Evolutionary conservation across 2,797 vertebrate genomes (phyloP).

Genomic region (Pachyuromys duprasi): DNA sequence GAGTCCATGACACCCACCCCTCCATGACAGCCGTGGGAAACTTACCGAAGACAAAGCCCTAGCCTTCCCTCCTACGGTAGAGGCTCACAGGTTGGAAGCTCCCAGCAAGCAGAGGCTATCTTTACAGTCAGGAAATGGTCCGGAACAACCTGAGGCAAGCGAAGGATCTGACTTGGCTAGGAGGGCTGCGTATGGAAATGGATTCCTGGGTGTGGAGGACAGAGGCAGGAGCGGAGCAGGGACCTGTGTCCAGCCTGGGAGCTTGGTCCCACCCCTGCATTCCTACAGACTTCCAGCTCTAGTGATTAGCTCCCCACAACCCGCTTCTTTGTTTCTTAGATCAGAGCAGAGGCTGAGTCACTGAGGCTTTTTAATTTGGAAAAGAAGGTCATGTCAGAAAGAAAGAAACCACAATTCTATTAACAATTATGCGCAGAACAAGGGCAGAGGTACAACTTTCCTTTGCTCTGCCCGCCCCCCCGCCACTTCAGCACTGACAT

Average conservation of each 20-base stretch:
- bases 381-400: constrained; percentile 74
- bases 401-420: constrained; percentile 74
- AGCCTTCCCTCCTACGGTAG: not conserved
- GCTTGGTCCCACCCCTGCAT: not conserved
- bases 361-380: constrained; percentile 72
- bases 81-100: not conserved
- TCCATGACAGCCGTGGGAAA: not conserved
- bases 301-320: not conserved
- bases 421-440: constrained; percentile 61
- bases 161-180: accelerated
- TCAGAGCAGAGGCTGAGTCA: constrained; percentile 63
- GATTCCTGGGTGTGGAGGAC: not conserved
- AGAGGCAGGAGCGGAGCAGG: not conserved
- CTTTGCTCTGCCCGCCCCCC: constrained; percentile 3
- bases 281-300: not conserved
- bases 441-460: constrained; percentile 65
- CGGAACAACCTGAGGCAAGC: not conserved
- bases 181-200: not conserved
- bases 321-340: constrained; percentile 32
- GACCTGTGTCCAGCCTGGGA: not conserved
- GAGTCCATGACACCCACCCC: not conserved
- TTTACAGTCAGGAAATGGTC: not conserved
- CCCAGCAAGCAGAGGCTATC: not conserved
- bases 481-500: not conserved
- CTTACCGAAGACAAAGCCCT: not conserved